Evolutionary conservation across 2,113 vertebrate species (phyloP), one percentile per base, ranked within the genome.

Genomic region (Datnioides undecimradiatus): DNA sequence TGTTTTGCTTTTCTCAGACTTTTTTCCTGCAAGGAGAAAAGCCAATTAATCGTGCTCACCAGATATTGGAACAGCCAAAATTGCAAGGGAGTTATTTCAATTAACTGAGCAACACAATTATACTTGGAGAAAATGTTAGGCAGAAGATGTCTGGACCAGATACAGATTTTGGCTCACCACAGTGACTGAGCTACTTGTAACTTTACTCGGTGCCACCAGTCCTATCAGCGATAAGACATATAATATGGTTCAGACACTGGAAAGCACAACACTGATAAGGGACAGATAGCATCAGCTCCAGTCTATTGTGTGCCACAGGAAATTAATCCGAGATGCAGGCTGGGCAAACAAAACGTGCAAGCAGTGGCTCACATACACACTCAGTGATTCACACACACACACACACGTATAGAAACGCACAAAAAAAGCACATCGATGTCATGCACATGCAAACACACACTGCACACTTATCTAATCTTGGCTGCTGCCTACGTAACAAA

Each of bases 251-350:
- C 55, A 87, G 85, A 82, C 74, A 63, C 71, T 82, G 79, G 74
- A 77, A 79, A 90, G 70, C 80, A 77, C 52, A 76, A 63, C 73
- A 21, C 83, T 48, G 88, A 88, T 90, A 87, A 74, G 67, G 31
- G 27, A 52, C 76, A 1, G 91, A 93, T 90, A 89, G 41, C 80
- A 90, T 88, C 87, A 66, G 72, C 76, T 75, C 58, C 40, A 55
- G 67, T 65, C 84, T 80, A 86, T 85, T 85, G 83, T 88, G 70
- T 62, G 23, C 79, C 74, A 75, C 87, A 87, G 92, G 91, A 93
- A 90, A 91, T 92, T 79, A 92, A 91, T 83, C 82, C 40, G 54
- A 60, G 73, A 76, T 70, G 69, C 38, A 40, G 77, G 69, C 70
- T 51, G 79, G 63, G 75, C 43, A 87, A 86, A 90, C 80, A 86